Evolutionary conservation across 2,797 vertebrate species (phyloP), one percentile per base, ranked within the genome.

Genomic region (Silurus aristotelis): DNA sequence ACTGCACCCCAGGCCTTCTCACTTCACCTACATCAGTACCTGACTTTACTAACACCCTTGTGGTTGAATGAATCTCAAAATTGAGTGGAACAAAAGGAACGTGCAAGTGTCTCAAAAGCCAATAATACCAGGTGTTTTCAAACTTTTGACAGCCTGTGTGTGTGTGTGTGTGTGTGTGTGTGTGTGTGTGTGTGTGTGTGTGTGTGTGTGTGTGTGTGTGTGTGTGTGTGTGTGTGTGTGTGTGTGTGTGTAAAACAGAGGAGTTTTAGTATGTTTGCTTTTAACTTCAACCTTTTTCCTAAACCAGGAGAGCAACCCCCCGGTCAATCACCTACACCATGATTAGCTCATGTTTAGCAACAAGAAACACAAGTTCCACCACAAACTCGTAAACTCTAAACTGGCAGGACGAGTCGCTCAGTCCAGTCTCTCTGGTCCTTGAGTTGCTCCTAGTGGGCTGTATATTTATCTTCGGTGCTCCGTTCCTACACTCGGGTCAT

Each of bases 311-410:
- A 97, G 97, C 25, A 98, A 99, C 91, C 97, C 98, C 0, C 97
- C 97, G 0, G 98, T 99, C 80, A 99, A 98, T 93, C 98, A 99
- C 92, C 94, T 99, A 83, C 98, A 96, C 88, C 99, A 98, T 61
- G 98, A 99, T 95, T 99, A 99, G 83, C 96, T 99, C 90, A 98
- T 97, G 85, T 99, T 99, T 93, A 99, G 98, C 94, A 99, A 99
- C 92, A 98, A 98, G 91, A 99, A 97, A 87, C 96, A 96, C 90
- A 97, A 99, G 90, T 99, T 99, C 94, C 96, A 96, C 83, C 96
- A 94, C 91, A 99, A 99, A 89, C 95, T 99, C 87, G 95, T 38
- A 38, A 52, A 9, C 48, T 99, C 75, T 96, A 93, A 94, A 97
- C 97, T 25, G 97, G 97, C 92, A 97, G 97, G 96, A 97, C 99